Percentiles rank a stretch among this genome's conserved stretches.
Conservation (phyloP, 2,113 vertebrate species). For the Irena cyanogastra region DNA sequence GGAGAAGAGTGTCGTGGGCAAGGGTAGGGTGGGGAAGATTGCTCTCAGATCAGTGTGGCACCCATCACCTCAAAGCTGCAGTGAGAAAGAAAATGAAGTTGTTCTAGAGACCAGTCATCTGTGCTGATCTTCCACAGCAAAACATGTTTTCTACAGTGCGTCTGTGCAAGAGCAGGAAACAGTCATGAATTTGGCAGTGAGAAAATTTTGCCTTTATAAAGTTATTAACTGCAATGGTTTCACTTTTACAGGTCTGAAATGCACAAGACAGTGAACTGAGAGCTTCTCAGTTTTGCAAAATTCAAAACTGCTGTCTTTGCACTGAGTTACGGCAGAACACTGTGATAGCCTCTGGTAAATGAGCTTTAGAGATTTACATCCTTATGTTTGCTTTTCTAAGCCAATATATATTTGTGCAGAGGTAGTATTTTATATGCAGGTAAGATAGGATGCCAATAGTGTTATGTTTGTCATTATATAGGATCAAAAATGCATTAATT, state of each 20-base stretch:
- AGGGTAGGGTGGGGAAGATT: not conserved
- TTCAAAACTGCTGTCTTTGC: not conserved
- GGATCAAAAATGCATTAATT: constrained; percentile 6
- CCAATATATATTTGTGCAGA: not conserved
- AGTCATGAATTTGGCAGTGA: not conserved
- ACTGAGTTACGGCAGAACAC: not conserved
- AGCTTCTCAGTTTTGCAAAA: not conserved
- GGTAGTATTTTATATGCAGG: not conserved
- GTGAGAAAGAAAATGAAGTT: not conserved
- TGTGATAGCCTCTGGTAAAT: not conserved
- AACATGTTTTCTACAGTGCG: not conserved
- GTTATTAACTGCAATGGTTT: not conserved
- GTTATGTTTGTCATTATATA: not conserved
- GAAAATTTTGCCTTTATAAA: not conserved
- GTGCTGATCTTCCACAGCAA: not conserved
- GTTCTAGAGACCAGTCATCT: not conserved
- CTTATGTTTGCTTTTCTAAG: not conserved
- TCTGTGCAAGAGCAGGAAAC: not conserved
- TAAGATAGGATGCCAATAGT: not conserved
- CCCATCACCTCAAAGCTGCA: not conserved
- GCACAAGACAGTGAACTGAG: not conserved
- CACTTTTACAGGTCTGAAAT: not conserved
- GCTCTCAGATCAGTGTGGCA: not conserved
- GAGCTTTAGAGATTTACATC: not conserved
- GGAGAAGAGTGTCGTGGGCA: rapidly evolving